A percentile compares a stretch with the other conserved stretches of the same genome.
phyloP scores from a whole-genome alignment of 2,888 invertebrate genomes.

The Drosophila affinis region DNA sequence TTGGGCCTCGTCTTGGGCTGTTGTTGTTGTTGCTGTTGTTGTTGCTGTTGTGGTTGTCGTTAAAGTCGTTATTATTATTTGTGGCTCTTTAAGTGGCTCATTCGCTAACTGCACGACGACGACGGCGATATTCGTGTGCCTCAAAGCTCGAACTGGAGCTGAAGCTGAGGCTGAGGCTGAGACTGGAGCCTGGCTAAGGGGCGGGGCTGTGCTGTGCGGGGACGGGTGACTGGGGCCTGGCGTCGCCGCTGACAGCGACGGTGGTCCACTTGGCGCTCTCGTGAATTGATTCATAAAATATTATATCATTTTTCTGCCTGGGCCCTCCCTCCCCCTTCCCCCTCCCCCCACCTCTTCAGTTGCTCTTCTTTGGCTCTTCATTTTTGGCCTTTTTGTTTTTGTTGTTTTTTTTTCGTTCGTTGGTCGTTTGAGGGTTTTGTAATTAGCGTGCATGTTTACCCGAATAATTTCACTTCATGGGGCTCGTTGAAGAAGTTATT shows the following conservation, averaged over 20 bases:
- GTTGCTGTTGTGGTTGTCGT: conserved; percentile 70
- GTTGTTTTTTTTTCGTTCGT: background rate
- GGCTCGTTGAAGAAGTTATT: conserved; percentile 78
- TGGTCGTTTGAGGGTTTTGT: conserved; percentile 74
- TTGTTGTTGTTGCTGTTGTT: conserved; percentile 69
- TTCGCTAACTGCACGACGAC: conserved; percentile 77
- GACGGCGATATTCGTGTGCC: conserved; percentile 78
- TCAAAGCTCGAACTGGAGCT: conserved; percentile 25
- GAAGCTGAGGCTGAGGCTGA: conserved; percentile 25
- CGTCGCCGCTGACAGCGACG: conserved; percentile 72
- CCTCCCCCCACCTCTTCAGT: background rate
- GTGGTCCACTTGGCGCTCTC: conserved; percentile 79
- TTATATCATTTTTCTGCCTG: conserved; percentile 73
- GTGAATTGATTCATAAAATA: conserved; percentile 80
- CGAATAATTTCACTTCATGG: conserved; percentile 79
- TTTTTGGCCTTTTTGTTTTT: background rate
- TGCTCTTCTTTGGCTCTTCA: conserved; percentile 8
- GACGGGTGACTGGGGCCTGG: conserved; percentile 30
- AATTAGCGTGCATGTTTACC: conserved; percentile 79
- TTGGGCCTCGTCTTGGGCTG: conserved; percentile 25
- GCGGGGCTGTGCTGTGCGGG: background rate
- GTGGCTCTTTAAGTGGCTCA: conserved; percentile 80
- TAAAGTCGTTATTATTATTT: conserved; percentile 78
- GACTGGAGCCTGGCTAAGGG: background rate
- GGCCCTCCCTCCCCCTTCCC: background rate